Evolutionary conservation across 2,888 invertebrate genomes (phyloP), one percentile per base, ranked within the genome.

Genomic region (Linnaemya tessellans): DNA sequence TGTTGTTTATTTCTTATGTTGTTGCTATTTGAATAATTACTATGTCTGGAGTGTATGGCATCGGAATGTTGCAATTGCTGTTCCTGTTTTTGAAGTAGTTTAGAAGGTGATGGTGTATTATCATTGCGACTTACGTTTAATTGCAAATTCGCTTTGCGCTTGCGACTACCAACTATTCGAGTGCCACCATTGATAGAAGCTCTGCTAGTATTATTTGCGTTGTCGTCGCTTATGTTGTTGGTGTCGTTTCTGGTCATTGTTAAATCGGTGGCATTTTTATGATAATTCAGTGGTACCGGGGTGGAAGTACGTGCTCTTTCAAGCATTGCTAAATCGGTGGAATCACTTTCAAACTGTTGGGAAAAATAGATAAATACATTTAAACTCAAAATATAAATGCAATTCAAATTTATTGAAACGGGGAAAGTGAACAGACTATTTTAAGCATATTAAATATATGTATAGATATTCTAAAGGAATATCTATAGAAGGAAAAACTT

Each of bases 281-380:
- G 90, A 82, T 89, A 91, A 74, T 89, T 90, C 41, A 90, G 80
- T 35, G 91, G 88, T 64, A 90, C 84, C 71, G 91, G 91, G 65
- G 90, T 90, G 77, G 90, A 88, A 85, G 89, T 88, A 87, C 82
- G 86, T 79, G 71, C 58, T 64, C 79, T 80, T 41, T 87, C 87
- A 65, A 81, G 86, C 83, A 91, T 87, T 30, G 86, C 87, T 80
- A 90, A 86, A 70, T 91, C 90, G 67, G 75, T 80, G 20, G 88
- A 77, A 86, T 90, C 90, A 81, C 89, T 89, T 87, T 90, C 90
- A 83, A 91, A 90, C 90, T 90, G 88, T 82, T 85, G 58, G 78
- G 68, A 65, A 75, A 64, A 68, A 25, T 58, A 70, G 22, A 68
- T 60, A 56, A 68, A 20, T 54, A 64, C 5, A 30, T 25, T 13